Evolutionary conservation across 2,888 invertebrate species (phyloP).

Genomic region (Amblyteles armatorius): DNA sequence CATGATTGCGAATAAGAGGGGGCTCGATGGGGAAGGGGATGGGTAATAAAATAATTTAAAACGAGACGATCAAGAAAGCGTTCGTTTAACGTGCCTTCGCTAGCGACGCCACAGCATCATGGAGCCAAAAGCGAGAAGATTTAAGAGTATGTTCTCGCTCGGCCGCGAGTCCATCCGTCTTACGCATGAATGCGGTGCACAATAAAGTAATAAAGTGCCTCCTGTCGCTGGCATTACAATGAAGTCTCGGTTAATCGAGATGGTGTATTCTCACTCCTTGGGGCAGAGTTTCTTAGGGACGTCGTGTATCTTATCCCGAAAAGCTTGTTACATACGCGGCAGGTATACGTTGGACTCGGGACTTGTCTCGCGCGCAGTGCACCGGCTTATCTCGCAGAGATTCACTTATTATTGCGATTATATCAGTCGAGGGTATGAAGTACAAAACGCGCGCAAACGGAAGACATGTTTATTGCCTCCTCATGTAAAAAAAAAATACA

Average conservation of each 20-base stretch:
- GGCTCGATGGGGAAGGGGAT: background rate
- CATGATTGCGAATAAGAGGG: background rate
- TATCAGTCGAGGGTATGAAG: conserved; percentile 7
- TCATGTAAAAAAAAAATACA: background rate
- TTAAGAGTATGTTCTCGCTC: conserved; percentile 59
- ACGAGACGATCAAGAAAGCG: conserved; percentile 9
- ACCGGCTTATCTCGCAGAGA: conserved; percentile 39
- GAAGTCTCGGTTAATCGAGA: conserved; percentile 47
- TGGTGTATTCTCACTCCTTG: conserved; percentile 18
- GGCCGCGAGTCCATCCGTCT: conserved; percentile 59
- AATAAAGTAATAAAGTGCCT: conserved; percentile 65
- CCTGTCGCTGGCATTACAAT: conserved; percentile 54
- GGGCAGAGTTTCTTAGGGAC: conserved; percentile 12
- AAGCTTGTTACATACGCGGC: conserved; percentile 25
- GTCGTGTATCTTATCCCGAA: conserved; percentile 40
- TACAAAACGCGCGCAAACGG: background rate
- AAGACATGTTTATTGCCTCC: conserved; percentile 9
- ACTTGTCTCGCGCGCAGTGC: conserved; percentile 22
- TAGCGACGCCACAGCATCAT: background rate
- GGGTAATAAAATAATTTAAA: conserved; percentile 48
- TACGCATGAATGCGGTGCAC: conserved; percentile 60
- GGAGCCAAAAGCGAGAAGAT: conserved; percentile 51
- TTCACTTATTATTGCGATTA: conserved; percentile 38
- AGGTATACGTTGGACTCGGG: conserved; percentile 8
- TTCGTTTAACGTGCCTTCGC: conserved; percentile 10